Evolutionary conservation across 2,113 vertebrate genomes (phyloP), one percentile per base, ranked within the genome.

Genomic region (Electrona antarctica): DNA sequence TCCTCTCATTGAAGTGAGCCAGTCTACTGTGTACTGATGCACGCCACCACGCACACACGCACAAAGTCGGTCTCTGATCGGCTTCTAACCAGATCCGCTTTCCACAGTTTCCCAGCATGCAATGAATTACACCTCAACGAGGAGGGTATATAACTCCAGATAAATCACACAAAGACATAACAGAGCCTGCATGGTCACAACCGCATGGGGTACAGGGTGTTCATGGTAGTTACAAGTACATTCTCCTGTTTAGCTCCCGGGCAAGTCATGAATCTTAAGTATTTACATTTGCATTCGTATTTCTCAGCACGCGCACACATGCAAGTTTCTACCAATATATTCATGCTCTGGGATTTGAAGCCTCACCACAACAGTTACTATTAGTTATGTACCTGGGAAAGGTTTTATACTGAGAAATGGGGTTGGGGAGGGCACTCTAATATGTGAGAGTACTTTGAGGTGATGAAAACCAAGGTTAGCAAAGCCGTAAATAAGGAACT

Each of bases 1-100:
- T 82, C 80, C 85, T 81, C 69, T 69, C 63, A 67, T 75, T 80
- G 69, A 75, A 75, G 80, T 73, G 14, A 0, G 41, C 11, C 61
- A 41, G 33, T 6, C 33, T 4, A 41, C 33, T 41, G 33, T 41
- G 5, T 41, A 41, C 5, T 41, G 33, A 41, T 6, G 33, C 33
- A 41, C 33, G 33, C 33, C n/a, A 63, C 1, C 59, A 45, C 59
- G 46, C 9, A n/a, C 29, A 41, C 29, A 61, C 1, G 13, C 62
- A 28, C n/a, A 29, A n/a, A 63, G 2, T 29, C 49, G 33, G 1
- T 3, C 33, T 41, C 33, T 41, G 33, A 41, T 41, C 33, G 33
- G 33, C 33, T 41, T 41, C 33, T 41, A 41, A 41, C 33, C 33
- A 41, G 33, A 41, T 41, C 33, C 33, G 33, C 33, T 41, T 41